Evolutionary conservation across 2,888 invertebrate genomes (phyloP), one percentile per base, ranked within the genome.

Genomic region (Yponomeuta plumbellus): DNA sequence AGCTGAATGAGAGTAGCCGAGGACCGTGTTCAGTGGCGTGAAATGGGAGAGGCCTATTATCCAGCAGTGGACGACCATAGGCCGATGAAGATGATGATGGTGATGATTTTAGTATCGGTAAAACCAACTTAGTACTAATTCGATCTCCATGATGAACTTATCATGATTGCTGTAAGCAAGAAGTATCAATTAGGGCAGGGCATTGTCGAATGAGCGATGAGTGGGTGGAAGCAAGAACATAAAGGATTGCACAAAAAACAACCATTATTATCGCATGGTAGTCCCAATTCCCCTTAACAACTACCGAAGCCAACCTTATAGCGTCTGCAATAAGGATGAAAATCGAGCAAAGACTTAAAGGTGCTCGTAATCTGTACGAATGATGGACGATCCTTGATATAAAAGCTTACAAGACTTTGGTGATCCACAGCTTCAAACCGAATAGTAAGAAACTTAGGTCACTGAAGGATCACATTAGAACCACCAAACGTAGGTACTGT

Each of bases 181-280:
- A 67, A 66, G 67, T 67, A 67, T 59, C 66, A 64, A 66, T 67
- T 62, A 67, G 64, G 66, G 22, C 61, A 44, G 23, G 39, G 10
- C 66, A 52, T 70, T 67, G 68, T 66, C 66, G 65, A 67, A 62
- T 67, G 62, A 66, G 67, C 65, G 68, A 68, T 67, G 66, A 26
- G 63, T 58, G 66, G 39, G 57, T 21, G 61, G 21, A 57, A 22
- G n/a, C 58, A 20, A 58, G 21, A 22, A 22, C 58, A 13, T 52
- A 17, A 52, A 52, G 44, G 2, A 52, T 17, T 17, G 44, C 44
- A 52, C 44, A 52, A 52, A 52, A 52, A 52, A 52, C 5, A 52
- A 13, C 13, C 44, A 52, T 52, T 52, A 52, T 52, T 17, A 52
- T 52, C 5, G 8, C 34, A 3, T 17, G 17, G 17, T 52, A 6